Evolutionary conservation across 2,797 vertebrate genomes (phyloP).

Genomic region (Steatocranus sp.): DNA sequence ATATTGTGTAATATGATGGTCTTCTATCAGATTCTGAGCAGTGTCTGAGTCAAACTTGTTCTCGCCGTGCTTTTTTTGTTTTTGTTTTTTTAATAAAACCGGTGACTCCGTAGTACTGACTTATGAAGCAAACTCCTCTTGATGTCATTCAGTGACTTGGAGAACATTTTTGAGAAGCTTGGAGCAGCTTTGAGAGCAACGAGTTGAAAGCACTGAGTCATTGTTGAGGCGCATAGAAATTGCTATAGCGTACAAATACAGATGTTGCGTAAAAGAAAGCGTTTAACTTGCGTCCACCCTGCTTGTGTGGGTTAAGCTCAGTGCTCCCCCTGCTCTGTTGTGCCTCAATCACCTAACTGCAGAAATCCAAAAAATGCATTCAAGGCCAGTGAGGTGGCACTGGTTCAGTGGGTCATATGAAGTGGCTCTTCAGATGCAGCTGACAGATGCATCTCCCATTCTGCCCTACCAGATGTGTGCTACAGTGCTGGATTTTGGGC

Average conservation of each 20-base stretch:
- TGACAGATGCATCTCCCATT: conserved; percentile 20
- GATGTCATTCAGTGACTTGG: neutral
- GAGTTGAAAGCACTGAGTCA: neutral
- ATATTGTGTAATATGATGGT: conserved; percentile 5
- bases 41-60: neutral
- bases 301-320: conserved; percentile 30
- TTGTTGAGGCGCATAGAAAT: neutral
- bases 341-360: neutral
- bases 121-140: conserved; percentile 1
- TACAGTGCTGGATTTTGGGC: neutral
- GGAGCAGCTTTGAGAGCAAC: neutral
- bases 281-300: conserved; percentile 8
- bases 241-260: conserved; percentile 9
- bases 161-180: neutral
- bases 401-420: conserved; percentile 21
- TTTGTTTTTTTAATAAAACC: neutral
- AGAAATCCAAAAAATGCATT: neutral
- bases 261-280: conserved; percentile 30
- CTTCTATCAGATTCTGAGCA: neutral
- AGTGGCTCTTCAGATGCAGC: conserved; percentile 20
- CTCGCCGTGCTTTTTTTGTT: neutral
- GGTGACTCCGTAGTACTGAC: neutral
- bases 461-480: neutral
- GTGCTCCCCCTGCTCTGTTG: neutral
- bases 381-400: neutral